Base-by-base conservation (phyloP, 1,140 invertebrate genomes). In the Anoplolepis gracilipes region DNA sequence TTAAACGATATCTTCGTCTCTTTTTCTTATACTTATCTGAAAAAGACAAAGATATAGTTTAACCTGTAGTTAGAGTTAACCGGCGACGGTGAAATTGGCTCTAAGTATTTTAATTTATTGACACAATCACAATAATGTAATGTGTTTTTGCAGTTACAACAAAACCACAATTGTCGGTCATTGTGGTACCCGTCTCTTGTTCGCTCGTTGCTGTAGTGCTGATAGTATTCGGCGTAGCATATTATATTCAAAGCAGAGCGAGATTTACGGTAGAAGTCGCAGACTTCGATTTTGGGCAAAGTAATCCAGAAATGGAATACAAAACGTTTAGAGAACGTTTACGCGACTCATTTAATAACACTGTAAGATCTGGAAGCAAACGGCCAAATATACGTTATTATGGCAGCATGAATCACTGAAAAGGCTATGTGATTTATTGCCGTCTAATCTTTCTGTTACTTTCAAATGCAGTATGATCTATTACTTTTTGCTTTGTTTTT, bases 211-310 rank as follows among this genome's bases (percentile, higher is more conserved):
- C 98, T 3, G 96, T 98, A 13, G 97, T 98, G 13, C 92, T 98
- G 36, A 97, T 98, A 46, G 96, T 98, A 55, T 98, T 98, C 94
- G 98, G 98, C 16, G 96, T 98, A 6, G 97, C 98, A 0, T 98
- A 98, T 92, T 98, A 98, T 87, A 95, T 97, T 42, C 97, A 98
- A 92, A 97, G 96, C 91, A 95, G 97, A 84, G 96, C 97, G 61
- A 97, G 97, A 88, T 97, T 97, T 90, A 97, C 96, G 1, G 96
- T 98, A 22, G 98, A 98, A 95, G 97, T 98, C 2, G 98, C 98
- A 0, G 97, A 98, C 92, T 98, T 98, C 91, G 97, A 98, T 93
- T 98, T 98, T 92, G 97, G 97, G 1, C 96, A 97, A 87, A 95
- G 93, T 33, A 96, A 96, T 92, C 95, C 96, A 11, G 97, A 98